A percentile compares a stretch with the other conserved stretches of the same genome.
Conservation (phyloP, 2,797 vertebrate genomes). For the Serranus cabrilla region DNA sequence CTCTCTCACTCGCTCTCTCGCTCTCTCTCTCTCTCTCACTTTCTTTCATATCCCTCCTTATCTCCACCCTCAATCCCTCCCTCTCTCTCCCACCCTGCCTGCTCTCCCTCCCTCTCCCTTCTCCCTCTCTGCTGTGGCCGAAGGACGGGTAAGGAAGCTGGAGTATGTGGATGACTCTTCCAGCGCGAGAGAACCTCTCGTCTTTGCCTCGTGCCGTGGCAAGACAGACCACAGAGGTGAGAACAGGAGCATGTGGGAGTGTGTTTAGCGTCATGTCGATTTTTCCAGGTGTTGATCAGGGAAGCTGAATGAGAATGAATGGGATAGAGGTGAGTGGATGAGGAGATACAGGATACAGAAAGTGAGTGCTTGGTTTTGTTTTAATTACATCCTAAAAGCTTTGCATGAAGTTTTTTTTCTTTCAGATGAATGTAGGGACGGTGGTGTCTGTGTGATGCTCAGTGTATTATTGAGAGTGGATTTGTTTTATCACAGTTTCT, state of each 20-base stretch:
- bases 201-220: constrained; percentile 83
- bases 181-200: constrained; percentile 87
- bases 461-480: constrained; percentile 10
- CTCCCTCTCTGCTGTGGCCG: constrained; percentile 74
- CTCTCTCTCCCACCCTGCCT: constrained; percentile 56
- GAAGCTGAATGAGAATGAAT: constrained; percentile 47
- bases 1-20: constrained; percentile 48
- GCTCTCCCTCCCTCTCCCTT: constrained; percentile 68
- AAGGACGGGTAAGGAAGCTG: constrained; percentile 92
- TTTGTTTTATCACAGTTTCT: constrained; percentile 52
- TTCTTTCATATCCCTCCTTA: constrained; percentile 77
- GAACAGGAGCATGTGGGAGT: constrained; percentile 69
- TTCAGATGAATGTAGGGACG: constrained; percentile 15
- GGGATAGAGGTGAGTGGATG: constrained; percentile 53
- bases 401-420: constrained; percentile 58
- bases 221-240: constrained; percentile 86
- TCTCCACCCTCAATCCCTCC: constrained; percentile 71
- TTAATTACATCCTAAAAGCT: constrained; percentile 33
- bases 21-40: constrained; percentile 54
- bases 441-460: constrained; percentile 35
- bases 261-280: constrained; percentile 48
- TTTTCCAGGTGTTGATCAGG: constrained; percentile 64
- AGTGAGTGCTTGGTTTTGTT: constrained; percentile 41
- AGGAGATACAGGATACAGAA: constrained; percentile 9
- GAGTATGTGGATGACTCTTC: constrained; percentile 93